Percentiles rank a stretch among this genome's conserved stretches.
These are phyloP conservation scores for Diploptera punctata DNA, from an alignment of 2,888 invertebrate genomes.

Conservation along the genomic window DNA sequence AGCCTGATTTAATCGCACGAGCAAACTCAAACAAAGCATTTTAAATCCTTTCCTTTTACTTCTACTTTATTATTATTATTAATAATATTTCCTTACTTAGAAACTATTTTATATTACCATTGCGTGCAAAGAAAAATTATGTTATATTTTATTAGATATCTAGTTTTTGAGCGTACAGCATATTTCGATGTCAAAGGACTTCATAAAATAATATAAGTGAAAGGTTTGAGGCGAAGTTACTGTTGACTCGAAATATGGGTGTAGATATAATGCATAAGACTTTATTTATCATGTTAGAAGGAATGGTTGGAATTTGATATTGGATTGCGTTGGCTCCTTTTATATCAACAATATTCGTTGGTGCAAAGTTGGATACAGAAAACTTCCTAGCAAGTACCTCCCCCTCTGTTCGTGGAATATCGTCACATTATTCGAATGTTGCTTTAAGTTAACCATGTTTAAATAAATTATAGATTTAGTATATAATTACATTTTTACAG, in stretches of 20 bases:
- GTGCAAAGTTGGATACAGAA: not conserved
- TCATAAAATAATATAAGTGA: not conserved
- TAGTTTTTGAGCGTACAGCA: not conserved
- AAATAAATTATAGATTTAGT: too few relatives aligned
- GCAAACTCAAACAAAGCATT: too few relatives aligned
- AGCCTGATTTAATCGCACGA: too few relatives aligned
- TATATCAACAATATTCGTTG: not conserved
- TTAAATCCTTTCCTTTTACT: too few relatives aligned
- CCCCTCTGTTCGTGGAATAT: too few relatives aligned
- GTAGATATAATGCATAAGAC: not conserved
- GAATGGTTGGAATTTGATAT: constrained; percentile 7
- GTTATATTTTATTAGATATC: not conserved
- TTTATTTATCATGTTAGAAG: not conserved
- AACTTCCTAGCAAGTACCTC: not conserved
- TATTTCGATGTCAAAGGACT: constrained; percentile 14
- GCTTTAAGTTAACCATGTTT: too few relatives aligned
- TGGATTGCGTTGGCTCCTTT: not conserved
- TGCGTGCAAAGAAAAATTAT: not conserved
- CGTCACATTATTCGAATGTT: too few relatives aligned
- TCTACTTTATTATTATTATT: too few relatives aligned
- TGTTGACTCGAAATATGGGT: constrained; percentile 8
- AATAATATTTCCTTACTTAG: too few relatives aligned
- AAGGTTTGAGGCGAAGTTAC: not conserved
- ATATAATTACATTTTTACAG: too few relatives aligned
- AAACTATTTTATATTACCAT: not conserved